These are phyloP conservation scores for Antrozous pallidus DNA, from an alignment of 2,797 vertebrate species.

Conservation along the genomic window DNA sequence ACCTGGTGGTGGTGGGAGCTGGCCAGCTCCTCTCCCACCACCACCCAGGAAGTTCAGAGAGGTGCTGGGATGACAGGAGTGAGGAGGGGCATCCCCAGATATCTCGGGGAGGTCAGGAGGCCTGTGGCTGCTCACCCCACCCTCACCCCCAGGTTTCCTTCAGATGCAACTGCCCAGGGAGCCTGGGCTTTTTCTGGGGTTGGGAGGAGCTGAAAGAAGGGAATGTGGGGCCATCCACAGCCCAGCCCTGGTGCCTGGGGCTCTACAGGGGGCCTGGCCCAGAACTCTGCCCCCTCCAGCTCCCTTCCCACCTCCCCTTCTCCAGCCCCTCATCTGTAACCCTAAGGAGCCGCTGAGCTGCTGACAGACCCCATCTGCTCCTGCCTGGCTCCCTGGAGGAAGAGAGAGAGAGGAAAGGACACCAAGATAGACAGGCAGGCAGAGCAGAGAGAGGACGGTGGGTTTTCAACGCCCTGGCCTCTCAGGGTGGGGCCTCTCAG, in stretches of 20 bases:
- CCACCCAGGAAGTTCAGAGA: background rate
- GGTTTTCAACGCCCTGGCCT: background rate
- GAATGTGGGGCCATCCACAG: no score
- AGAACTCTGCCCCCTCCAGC: background rate
- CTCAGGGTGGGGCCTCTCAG: background rate
- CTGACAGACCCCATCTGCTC: slow-evolving; percentile 40
- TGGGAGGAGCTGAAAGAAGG: background rate
- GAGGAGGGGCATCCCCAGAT: background rate
- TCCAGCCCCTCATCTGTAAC: slow-evolving; percentile 17
- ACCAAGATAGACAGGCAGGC: background rate
- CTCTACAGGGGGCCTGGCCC: background rate
- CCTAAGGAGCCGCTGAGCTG: slow-evolving; percentile 30
- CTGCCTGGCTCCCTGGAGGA: slow-evolving; percentile 31
- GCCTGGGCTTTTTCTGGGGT: background rate
- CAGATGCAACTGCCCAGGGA: background rate
- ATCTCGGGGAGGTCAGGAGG: background rate
- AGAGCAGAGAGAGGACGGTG: background rate
- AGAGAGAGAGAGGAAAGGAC: background rate
- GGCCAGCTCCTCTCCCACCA: background rate
- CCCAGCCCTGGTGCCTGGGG: background rate
- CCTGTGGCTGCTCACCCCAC: background rate
- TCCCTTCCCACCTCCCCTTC: background rate
- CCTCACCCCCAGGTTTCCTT: background rate
- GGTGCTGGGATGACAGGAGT: no score
- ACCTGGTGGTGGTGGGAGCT: background rate